phyloP scores from a whole-genome alignment of 2,113 vertebrate genomes.

The Manacus vitellinus region DNA sequence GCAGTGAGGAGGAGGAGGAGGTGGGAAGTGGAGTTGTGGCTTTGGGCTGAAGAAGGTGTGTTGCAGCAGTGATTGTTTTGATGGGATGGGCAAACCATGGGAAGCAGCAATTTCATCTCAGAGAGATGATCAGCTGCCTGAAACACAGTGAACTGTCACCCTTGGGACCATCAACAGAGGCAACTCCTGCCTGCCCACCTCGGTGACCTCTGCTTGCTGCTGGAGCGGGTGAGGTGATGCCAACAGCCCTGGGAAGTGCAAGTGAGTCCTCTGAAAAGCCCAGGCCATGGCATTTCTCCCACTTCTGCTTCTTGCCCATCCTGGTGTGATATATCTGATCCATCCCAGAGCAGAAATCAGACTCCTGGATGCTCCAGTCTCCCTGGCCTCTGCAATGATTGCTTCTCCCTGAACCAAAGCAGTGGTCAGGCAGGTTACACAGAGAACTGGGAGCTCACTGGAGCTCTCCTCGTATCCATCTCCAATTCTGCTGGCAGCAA shows the following conservation, averaged over 20 bases:
- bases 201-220: rapidly evolving
- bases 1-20: neutral
- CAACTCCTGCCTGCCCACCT: neutral
- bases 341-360: neutral
- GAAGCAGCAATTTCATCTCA: neutral
- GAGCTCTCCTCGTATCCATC: neutral
- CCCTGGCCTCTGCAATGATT: rapidly evolving
- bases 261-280: neutral
- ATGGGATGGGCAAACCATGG: neutral
- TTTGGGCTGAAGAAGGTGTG: neutral
- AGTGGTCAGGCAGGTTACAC: neutral
- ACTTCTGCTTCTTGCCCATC: neutral
- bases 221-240: neutral
- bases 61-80: neutral
- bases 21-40: neutral
- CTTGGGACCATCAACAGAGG: neutral
- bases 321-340: neutral
- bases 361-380: neutral
- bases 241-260: neutral
- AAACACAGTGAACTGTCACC: neutral
- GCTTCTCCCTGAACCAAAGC: neutral
- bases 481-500: neutral
- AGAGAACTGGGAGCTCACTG: neutral
- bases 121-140: neutral
- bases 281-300: neutral